These are phyloP conservation scores for Copsychus sechellarum DNA, from an alignment of 2,113 vertebrate species.

Conservation along the genomic window DNA sequence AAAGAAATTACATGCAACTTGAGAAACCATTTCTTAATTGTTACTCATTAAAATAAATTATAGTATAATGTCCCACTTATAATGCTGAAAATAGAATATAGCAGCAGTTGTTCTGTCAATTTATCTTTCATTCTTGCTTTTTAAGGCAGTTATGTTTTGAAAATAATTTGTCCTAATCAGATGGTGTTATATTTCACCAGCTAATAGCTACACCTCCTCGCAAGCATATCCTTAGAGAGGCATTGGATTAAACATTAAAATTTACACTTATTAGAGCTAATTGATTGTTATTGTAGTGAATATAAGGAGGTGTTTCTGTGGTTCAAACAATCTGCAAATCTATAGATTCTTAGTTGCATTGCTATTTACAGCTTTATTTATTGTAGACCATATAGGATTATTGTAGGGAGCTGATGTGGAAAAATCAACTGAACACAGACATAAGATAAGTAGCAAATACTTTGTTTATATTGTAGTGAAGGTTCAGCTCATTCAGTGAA, in stretches of 20 bases:
- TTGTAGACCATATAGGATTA: neutral
- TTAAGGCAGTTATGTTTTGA: slow-evolving; percentile 56
- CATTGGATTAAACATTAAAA: neutral
- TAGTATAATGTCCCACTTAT: slow-evolving; percentile 74
- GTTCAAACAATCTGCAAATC: neutral
- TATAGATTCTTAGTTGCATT: neutral
- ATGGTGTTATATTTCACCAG: slow-evolving; percentile 24
- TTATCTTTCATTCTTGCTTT: slow-evolving; percentile 61
- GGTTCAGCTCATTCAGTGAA: neutral
- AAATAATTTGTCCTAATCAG: slow-evolving; percentile 62
- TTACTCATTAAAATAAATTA: slow-evolving; percentile 79
- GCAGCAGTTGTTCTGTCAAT: slow-evolving; percentile 73
- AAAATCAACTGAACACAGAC: neutral
- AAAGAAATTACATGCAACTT: slow-evolving; percentile 74
- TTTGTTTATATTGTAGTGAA: neutral
- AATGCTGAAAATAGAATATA: slow-evolving; percentile 76
- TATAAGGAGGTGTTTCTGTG: neutral
- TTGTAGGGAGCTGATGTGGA: neutral
- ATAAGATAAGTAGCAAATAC: neutral
- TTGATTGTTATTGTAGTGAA: slow-evolving; percentile 25
- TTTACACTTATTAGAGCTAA: slow-evolving; percentile 21
- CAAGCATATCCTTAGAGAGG: slow-evolving; percentile 38
- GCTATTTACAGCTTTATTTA: neutral
- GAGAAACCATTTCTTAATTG: slow-evolving; percentile 75
- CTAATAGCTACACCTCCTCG: slow-evolving; percentile 16